These are phyloP conservation scores for Eupeodes latifasciatus DNA, from an alignment of 2,888 invertebrate species.

Conservation along the genomic window DNA sequence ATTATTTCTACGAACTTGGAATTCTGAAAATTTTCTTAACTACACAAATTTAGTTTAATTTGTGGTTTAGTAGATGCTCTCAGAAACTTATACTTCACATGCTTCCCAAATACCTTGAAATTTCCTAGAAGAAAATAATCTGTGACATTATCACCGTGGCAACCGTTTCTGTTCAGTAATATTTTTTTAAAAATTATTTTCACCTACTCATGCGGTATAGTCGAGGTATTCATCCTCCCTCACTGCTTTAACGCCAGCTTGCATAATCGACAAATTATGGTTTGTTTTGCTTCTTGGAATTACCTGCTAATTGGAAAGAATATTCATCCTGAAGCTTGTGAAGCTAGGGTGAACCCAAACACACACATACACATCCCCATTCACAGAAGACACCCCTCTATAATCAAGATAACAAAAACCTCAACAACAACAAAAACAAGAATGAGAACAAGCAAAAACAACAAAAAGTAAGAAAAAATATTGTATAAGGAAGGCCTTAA, in stretches of 20 bases:
- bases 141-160: background rate
- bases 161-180: background rate
- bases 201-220: background rate
- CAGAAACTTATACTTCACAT: too few species aligned
- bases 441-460: constrained; percentile 27
- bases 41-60: too few species aligned
- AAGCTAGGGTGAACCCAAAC: background rate
- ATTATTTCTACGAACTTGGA: too few species aligned
- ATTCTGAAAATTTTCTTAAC: too few species aligned
- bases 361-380: too few species aligned
- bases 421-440: constrained; percentile 33
- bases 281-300: constrained; percentile 52
- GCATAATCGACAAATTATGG: constrained; percentile 66
- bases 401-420: constrained; percentile 23
- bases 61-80: too few species aligned
- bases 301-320: constrained; percentile 71
- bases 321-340: constrained; percentile 15
- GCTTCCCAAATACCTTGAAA: too few species aligned
- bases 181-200: background rate
- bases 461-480: constrained; percentile 7
- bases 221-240: background rate
- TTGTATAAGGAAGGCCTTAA: constrained; percentile 39
- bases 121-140: too few species aligned
- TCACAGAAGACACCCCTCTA: too few species aligned
- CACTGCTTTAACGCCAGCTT: constrained; percentile 35